Conservation (phyloP, 92 coral and sea anemone species). For the Porites lobata region DNA sequence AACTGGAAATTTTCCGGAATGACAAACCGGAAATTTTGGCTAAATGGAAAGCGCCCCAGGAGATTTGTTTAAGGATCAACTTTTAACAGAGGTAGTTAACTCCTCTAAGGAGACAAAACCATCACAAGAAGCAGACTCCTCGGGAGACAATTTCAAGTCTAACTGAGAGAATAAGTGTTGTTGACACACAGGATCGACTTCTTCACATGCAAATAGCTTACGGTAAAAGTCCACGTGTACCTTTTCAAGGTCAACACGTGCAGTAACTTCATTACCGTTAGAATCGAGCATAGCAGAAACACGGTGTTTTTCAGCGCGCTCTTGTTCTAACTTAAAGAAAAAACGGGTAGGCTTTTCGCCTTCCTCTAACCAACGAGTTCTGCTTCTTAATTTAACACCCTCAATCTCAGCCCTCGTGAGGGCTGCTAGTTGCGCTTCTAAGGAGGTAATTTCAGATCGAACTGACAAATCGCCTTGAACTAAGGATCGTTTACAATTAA, state of each 20-base stretch:
- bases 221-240: background rate
- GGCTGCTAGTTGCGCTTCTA: background rate
- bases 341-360: slow-evolving; percentile 22
- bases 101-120: background rate
- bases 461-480: background rate
- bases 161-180: background rate
- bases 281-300: background rate
- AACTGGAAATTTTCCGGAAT: no score
- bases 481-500: background rate
- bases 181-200: background rate
- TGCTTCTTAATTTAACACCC: background rate
- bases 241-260: background rate
- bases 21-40: no score
- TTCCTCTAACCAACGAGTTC: slow-evolving; percentile 25
- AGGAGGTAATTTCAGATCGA: background rate
- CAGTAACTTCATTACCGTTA: background rate
- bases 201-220: background rate
- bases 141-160: background rate
- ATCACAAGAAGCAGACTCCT: background rate
- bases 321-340: slow-evolving; percentile 25
- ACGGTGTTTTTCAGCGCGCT: background rate
- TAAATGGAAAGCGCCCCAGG: slow-evolving; percentile 2
- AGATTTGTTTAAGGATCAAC: background rate
- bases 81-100: slow-evolving; percentile 1
- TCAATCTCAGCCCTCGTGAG: no score